Conservation (phyloP, 2,888 invertebrate genomes). For the Cantharis flavilabris region DNA sequence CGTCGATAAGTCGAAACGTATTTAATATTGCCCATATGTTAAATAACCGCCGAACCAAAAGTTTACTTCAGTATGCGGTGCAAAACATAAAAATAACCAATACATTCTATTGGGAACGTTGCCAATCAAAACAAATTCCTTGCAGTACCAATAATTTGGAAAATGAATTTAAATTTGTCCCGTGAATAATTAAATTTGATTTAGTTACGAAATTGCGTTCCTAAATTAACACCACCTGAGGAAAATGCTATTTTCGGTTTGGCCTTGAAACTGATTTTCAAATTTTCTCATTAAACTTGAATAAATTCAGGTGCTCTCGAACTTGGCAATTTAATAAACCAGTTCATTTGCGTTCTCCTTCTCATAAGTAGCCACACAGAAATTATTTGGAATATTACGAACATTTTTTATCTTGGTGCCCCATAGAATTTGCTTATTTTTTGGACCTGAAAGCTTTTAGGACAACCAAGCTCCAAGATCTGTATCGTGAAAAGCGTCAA, state of each 20-base stretch:
- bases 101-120: slow-evolving; percentile 6
- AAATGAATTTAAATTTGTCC: slow-evolving; percentile 11
- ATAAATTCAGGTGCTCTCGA: background rate
- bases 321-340: background rate
- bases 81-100: slow-evolving; percentile 1
- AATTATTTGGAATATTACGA: background rate
- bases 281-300: background rate
- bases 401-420: too few species aligned
- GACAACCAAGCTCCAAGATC: too few species aligned
- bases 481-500: too few species aligned
- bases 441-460: too few species aligned
- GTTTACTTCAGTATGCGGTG: background rate
- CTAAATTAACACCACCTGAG: background rate
- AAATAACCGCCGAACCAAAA: background rate
- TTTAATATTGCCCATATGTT: background rate
- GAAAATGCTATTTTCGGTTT: background rate
- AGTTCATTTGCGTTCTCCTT: background rate
- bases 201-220: background rate
- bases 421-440: too few species aligned
- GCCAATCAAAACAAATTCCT: slow-evolving; percentile 20
- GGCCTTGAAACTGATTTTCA: background rate
- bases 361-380: background rate
- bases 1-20: background rate
- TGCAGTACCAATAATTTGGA: slow-evolving; percentile 8
- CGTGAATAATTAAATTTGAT: background rate